Evolutionary conservation across 2,888 invertebrate genomes (phyloP).

Genomic region (Drosophila antonietae): DNA sequence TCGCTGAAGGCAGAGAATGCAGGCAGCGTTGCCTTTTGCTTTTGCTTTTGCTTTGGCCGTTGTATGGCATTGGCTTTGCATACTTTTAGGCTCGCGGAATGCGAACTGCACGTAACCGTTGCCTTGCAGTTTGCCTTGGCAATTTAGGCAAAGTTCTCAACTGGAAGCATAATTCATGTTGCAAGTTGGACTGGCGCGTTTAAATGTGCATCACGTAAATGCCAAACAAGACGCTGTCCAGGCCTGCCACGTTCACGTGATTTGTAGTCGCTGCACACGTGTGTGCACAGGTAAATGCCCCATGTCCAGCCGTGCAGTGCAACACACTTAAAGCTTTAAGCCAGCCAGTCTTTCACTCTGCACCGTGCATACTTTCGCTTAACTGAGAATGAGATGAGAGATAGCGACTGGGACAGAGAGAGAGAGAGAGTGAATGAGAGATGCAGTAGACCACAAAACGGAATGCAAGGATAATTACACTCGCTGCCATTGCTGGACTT

Average conservation of each 20-base stretch:
- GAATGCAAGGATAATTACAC: slow-evolving; percentile 68
- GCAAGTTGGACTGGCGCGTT: slow-evolving; percentile 61
- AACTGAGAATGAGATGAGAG: slow-evolving; percentile 42
- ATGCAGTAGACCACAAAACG: slow-evolving; percentile 55
- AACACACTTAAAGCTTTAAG: slow-evolving; percentile 45
- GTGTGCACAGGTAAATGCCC: slow-evolving; percentile 47
- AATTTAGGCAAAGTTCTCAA: slow-evolving; percentile 69
- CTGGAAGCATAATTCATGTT: slow-evolving; percentile 72
- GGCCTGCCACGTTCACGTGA: slow-evolving; percentile 57
- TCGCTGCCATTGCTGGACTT: slow-evolving; percentile 34
- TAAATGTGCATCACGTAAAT: slow-evolving; percentile 78
- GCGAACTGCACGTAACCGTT: slow-evolving; percentile 60
- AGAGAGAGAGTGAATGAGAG: slow-evolving; percentile 8
- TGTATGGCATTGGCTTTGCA: slow-evolving; percentile 45
- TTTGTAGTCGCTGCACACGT: slow-evolving; percentile 63
- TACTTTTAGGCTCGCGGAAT: slow-evolving; percentile 59
- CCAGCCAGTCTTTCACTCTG: slow-evolving; percentile 2
- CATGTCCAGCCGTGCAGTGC: slow-evolving; percentile 45
- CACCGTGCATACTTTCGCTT: slow-evolving; percentile 50
- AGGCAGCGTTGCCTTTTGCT: slow-evolving; percentile 2
- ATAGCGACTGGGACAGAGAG: slow-evolving; percentile 10
- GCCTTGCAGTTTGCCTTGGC: slow-evolving; percentile 63
- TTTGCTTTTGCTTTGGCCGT: background rate
- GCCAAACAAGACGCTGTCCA: slow-evolving; percentile 69
- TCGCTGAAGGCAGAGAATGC: background rate